Base-by-base conservation (phyloP, 1,140 invertebrate species). In the Caerostris darwini region DNA sequence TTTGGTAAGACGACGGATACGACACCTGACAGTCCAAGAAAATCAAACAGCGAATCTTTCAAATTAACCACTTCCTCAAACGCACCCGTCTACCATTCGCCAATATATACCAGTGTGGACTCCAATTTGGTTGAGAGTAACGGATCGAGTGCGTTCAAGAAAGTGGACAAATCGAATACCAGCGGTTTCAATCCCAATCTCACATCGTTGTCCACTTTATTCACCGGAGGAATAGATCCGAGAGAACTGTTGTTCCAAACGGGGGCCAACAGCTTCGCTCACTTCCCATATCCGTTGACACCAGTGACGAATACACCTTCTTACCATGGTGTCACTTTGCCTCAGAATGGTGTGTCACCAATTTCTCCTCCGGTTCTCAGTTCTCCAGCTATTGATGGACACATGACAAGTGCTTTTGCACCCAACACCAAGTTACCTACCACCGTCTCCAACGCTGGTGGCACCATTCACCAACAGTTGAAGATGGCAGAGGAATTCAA, bases 111-210 rank as follows among this genome's bases (percentile, higher is more conserved):
- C 12, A 89, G 50, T 56, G 67, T 82, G 14, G 92, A 94, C 17
- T 4, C 19, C 0, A 64, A 67, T 14, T 17, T 50, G 12, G 7
- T 77, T 5, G 67, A 87, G 34, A 83, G n/a, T n/a, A 92, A 81
- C 56, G 57, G 50, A 6, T 82, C 94, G 5, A 95, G 94, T 71
- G 94, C 94, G 17, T 95, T 95, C 86, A 94, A 94, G n/a, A 95
- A 94, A 77, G 94, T 95, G 12, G 92, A 94, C 34, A 94, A 94
- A 87, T 92, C 94, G 12, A 91, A 61, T 14, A 57, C 50, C 10
- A 34, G 34, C 34, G 19, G 86, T 3, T 82, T 77, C n/a, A 58
- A 82, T 86, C 57, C 93, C 3, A 90, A 67, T n/a, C 83, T 90
- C 69, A 58, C 56, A 3, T 58, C 82, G 2, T 8, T 94, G 7